A percentile compares a stretch with the other conserved stretches of the same genome.
These are phyloP conservation scores for Athene cunicularia DNA, from an alignment of 2,113 vertebrate species.

Conservation along the genomic window DNA sequence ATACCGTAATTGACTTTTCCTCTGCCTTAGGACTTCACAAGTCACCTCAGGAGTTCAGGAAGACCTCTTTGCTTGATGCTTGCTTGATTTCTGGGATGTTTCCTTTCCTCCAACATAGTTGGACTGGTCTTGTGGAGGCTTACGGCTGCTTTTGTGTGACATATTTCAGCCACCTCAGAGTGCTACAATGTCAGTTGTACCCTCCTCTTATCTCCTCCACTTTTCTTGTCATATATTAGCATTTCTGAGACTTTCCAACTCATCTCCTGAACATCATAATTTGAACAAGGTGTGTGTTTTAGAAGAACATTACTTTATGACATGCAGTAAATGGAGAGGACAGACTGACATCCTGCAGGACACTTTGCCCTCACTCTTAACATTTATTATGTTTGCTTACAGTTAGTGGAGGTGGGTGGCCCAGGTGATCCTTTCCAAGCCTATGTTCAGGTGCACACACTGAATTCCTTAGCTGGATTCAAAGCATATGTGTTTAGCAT, in stretches of 20 bases:
- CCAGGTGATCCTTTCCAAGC: background rate
- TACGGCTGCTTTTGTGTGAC: background rate
- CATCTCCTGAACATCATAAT: background rate
- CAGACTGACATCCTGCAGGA: background rate
- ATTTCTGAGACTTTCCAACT: background rate
- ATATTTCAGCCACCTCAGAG: background rate
- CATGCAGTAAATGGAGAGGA: background rate
- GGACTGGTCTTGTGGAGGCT: background rate
- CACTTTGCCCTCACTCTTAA: background rate
- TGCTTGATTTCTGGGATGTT: background rate
- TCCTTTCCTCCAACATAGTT: background rate
- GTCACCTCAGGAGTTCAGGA: background rate
- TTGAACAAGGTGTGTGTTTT: background rate
- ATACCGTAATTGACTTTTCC: background rate
- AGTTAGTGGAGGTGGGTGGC: background rate
- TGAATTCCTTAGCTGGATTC: background rate
- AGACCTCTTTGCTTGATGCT: background rate
- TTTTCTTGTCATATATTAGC: background rate
- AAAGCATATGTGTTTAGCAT: background rate
- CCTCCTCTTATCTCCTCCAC: background rate
- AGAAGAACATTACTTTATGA: background rate
- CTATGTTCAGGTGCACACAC: background rate
- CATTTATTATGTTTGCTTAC: background rate
- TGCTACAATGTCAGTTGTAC: accelerated
- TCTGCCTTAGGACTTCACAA: background rate